phyloP scores from a whole-genome alignment of 2,797 vertebrate genomes.

The Enteromius mattozi region DNA sequence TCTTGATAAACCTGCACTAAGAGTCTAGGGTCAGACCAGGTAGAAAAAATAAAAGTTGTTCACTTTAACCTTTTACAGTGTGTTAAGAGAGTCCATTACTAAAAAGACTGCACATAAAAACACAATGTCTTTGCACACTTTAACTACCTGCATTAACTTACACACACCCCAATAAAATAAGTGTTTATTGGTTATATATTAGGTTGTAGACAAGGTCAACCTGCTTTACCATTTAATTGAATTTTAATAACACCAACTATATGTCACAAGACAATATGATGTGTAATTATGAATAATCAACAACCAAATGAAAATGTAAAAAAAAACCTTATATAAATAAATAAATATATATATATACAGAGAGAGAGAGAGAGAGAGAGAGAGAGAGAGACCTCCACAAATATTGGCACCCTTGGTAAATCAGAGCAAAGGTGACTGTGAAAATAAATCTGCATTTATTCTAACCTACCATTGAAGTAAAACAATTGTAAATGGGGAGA shows the following conservation, averaged over 20 bases:
- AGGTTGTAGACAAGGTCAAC: conserved; percentile 11
- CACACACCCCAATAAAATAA: conserved; percentile 33
- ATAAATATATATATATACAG: too few relatives aligned
- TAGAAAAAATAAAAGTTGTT: background rate
- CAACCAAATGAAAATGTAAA: background rate
- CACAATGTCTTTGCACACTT: background rate
- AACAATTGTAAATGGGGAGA: too few relatives aligned
- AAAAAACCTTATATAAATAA: background rate
- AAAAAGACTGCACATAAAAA: conserved; percentile 12
- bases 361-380: too few relatives aligned
- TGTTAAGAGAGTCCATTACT: background rate
- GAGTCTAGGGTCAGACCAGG: background rate
- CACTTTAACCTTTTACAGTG: conserved; percentile 10
- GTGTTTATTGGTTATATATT: conserved; percentile 38
- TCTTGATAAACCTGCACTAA: background rate
- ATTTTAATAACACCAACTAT: background rate
- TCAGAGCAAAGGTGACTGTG: too few relatives aligned
- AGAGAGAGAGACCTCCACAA: too few relatives aligned
- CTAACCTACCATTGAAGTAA: too few relatives aligned
- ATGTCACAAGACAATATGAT: background rate
- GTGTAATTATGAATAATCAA: background rate
- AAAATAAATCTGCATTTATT: too few relatives aligned
- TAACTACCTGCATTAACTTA: conserved; percentile 23
- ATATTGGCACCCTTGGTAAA: too few relatives aligned
- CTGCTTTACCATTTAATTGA: background rate